A percentile compares a stretch with the other conserved stretches of the same genome.
phyloP scores from a whole-genome alignment of 2,888 invertebrate genomes.

The Dorcus hopei region DNA sequence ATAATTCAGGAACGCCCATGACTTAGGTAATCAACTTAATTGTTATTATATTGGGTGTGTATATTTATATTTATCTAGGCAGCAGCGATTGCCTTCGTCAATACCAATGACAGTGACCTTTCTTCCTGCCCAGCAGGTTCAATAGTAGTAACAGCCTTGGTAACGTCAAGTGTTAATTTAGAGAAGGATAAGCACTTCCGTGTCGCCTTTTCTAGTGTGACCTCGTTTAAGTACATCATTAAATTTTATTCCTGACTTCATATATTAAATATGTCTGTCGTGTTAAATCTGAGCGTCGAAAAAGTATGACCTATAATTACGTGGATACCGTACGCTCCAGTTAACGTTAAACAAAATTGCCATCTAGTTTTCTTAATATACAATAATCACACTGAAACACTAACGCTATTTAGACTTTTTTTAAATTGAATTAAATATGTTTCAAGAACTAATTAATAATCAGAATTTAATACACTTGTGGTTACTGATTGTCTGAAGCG shows the following conservation, averaged over 20 bases:
- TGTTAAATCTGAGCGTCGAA: too few relatives aligned
- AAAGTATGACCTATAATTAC: too few relatives aligned
- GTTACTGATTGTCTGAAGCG: too few relatives aligned
- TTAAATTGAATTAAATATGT: too few relatives aligned
- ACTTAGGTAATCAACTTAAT: not conserved
- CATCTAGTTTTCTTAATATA: too few relatives aligned
- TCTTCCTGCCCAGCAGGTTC: slow-evolving; percentile 24
- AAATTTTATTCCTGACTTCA: slow-evolving; percentile 12
- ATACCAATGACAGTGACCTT: slow-evolving; percentile 34
- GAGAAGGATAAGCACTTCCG: slow-evolving; percentile 26
- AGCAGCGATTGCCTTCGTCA: slow-evolving; percentile 20
- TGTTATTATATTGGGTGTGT: not conserved
- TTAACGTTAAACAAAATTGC: too few relatives aligned
- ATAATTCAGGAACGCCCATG: too few relatives aligned
- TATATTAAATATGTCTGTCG: not conserved
- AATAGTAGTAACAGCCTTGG: slow-evolving; percentile 7
- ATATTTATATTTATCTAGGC: not conserved
- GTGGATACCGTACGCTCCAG: too few relatives aligned
- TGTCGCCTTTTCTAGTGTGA: slow-evolving; percentile 25
- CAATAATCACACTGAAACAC: too few relatives aligned
- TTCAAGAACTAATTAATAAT: too few relatives aligned
- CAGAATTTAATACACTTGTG: too few relatives aligned
- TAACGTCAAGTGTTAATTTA: slow-evolving; percentile 22
- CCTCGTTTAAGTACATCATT: slow-evolving; percentile 30
- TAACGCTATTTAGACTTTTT: too few relatives aligned